These are phyloP conservation scores for Nemotelus nigrinus DNA, from an alignment of 2,888 invertebrate genomes.

Conservation along the genomic window DNA sequence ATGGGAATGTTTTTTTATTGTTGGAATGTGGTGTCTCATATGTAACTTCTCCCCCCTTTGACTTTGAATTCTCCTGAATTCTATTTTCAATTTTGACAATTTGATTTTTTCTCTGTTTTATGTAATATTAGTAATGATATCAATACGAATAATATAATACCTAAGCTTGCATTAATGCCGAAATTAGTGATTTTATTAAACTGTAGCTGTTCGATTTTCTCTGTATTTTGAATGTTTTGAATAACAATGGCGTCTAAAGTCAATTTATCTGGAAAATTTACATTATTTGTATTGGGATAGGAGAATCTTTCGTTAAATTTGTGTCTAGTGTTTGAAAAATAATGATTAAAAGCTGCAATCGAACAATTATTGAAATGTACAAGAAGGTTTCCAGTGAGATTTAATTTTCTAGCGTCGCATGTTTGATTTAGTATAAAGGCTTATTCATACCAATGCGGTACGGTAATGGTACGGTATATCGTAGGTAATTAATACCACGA, in stretches of 20 bases:
- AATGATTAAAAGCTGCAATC: constrained; percentile 3
- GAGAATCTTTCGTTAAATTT: not conserved
- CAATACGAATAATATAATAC: constrained; percentile 4
- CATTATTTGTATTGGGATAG: not conserved
- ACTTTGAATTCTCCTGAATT: constrained; percentile 24
- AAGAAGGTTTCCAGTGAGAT: not conserved
- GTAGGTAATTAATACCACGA: no score
- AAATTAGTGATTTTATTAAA: constrained; percentile 1
- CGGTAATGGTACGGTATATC: no score
- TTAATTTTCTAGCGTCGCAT: constrained; percentile 11
- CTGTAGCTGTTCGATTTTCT: constrained; percentile 3
- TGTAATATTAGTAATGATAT: not conserved
- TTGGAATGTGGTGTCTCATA: not conserved
- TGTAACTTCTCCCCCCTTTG: constrained; percentile 15
- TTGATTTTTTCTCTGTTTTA: not conserved
- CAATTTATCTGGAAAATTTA: constrained; percentile 9
- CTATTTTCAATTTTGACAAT: not conserved
- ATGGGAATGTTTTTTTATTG: constrained; percentile 1
- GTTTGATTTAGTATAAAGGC: not conserved
- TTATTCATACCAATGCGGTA: no score
- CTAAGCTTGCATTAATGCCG: not conserved
- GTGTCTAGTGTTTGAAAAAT: constrained; percentile 2
- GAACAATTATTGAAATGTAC: constrained; percentile 12
- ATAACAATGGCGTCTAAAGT: not conserved
- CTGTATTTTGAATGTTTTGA: constrained; percentile 11